A percentile compares a stretch with the other conserved stretches of the same genome.
Conservation (phyloP, 2,113 vertebrate species). For the Dolichotis patagonum region DNA sequence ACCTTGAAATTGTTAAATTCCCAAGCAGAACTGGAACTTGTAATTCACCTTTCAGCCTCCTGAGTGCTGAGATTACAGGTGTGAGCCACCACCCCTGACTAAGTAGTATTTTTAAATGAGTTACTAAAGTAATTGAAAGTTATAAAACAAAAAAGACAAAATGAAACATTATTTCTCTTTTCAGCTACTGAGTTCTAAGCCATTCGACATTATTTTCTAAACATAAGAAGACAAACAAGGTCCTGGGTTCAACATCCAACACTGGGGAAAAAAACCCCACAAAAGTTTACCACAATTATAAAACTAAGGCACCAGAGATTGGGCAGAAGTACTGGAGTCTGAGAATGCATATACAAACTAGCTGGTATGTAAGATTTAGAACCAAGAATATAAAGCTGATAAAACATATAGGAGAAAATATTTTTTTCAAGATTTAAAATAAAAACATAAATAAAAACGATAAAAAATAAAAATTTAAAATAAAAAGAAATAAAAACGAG, state of each 20-base stretch:
- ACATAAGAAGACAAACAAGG: not conserved
- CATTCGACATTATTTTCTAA: not conserved
- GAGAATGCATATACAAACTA: not conserved
- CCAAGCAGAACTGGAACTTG: not conserved
- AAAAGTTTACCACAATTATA: not conserved
- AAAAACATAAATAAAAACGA: too few relatives aligned
- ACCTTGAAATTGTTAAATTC: not conserved
- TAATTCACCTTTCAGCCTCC: not conserved
- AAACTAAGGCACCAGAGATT: not conserved
- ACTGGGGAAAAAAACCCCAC: not conserved
- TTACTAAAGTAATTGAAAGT: not conserved
- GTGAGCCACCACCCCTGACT: not conserved
- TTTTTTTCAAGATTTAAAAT: too few relatives aligned
- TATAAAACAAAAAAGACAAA: constrained; percentile 16
- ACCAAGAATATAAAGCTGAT: not conserved
- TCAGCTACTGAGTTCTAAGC: not conserved
- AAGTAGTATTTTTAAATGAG: not conserved
- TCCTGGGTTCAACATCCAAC: not conserved
- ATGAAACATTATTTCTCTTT: not conserved
- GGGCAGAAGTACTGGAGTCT: not conserved
- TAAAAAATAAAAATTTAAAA: too few relatives aligned
- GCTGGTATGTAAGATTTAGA: not conserved
- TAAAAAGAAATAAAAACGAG: too few relatives aligned
- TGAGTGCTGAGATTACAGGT: not conserved
- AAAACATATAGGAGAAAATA: not conserved